phyloP scores from a whole-genome alignment of 2,888 invertebrate species.

The Neelides folsomi region DNA sequence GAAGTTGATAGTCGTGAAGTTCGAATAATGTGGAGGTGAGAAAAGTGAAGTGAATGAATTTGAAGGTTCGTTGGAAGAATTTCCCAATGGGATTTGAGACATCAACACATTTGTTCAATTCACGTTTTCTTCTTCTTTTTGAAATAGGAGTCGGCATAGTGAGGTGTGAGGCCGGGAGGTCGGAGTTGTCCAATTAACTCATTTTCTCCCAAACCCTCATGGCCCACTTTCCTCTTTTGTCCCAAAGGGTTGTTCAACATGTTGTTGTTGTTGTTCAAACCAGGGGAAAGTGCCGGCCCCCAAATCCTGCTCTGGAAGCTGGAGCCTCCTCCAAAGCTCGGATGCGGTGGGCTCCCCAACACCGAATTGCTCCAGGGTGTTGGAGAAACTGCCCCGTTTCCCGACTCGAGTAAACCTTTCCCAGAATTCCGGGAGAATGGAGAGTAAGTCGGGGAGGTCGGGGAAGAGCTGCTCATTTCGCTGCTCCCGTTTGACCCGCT shows the following conservation, averaged over 20 bases:
- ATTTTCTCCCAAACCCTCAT: conserved; percentile 41
- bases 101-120: not conserved
- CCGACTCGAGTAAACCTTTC: conserved; percentile 33
- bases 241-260: conserved; percentile 35
- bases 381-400: conserved; percentile 34
- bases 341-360: conserved; percentile 32
- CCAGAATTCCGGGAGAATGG: conserved; percentile 29
- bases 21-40: too few relatives aligned
- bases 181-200: conserved; percentile 38
- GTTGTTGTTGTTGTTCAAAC: conserved; percentile 16
- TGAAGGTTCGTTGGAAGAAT: too few relatives aligned
- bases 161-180: conserved; percentile 44
- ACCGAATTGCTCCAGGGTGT: conserved; percentile 32
- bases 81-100: not conserved
- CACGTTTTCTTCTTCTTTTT: conserved; percentile 38
- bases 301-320: conserved; percentile 32
- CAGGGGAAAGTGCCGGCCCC: conserved; percentile 32
- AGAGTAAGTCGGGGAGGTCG: conserved; percentile 28
- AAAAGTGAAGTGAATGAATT: too few relatives aligned
- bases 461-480: conserved; percentile 32
- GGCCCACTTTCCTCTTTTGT: conserved; percentile 38
- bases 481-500: conserved; percentile 31
- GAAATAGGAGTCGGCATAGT: conserved; percentile 43
- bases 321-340: conserved; percentile 27
- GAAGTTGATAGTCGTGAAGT: too few relatives aligned